A percentile compares a stretch with the other conserved stretches of the same genome.
phyloP scores from a whole-genome alignment of 35 echinoderm and acorn worm genomes.

The Lytechinus pictus region DNA sequence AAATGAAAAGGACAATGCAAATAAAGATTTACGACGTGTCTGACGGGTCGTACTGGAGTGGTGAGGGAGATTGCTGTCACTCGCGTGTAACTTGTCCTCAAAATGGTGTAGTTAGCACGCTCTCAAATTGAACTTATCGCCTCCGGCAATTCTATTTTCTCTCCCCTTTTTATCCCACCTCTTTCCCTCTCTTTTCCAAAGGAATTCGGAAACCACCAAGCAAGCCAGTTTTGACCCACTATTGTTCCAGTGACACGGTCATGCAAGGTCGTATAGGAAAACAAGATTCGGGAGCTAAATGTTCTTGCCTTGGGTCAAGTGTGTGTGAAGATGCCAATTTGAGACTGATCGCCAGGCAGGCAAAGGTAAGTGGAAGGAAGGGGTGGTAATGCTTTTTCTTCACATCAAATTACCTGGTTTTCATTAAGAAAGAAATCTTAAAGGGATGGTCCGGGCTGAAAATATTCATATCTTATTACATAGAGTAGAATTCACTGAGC shows the following conservation, averaged over 20 bases:
- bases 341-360: neutral
- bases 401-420: no score
- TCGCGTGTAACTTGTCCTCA: neutral
- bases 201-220: slow-evolving; percentile 51
- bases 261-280: neutral
- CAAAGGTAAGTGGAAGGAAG: no score
- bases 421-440: no score
- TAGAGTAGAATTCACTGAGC: no score
- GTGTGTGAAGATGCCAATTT: slow-evolving; percentile 18
- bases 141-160: neutral
- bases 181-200: neutral
- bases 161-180: neutral
- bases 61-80: neutral
- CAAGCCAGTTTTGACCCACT: neutral
- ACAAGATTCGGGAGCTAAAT: neutral
- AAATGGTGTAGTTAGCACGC: slow-evolving; percentile 10
- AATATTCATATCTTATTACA: no score
- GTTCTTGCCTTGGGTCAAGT: neutral
- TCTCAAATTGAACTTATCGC: neutral
- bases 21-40: neutral
- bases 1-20: neutral
- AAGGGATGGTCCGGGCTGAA: no score
- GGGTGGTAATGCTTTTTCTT: no score
- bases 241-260: slow-evolving; percentile 36
- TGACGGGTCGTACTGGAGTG: neutral